Evolutionary conservation across 2,797 vertebrate genomes (phyloP), one percentile per base, ranked within the genome.

Genomic region (Notolabrus celidotus): DNA sequence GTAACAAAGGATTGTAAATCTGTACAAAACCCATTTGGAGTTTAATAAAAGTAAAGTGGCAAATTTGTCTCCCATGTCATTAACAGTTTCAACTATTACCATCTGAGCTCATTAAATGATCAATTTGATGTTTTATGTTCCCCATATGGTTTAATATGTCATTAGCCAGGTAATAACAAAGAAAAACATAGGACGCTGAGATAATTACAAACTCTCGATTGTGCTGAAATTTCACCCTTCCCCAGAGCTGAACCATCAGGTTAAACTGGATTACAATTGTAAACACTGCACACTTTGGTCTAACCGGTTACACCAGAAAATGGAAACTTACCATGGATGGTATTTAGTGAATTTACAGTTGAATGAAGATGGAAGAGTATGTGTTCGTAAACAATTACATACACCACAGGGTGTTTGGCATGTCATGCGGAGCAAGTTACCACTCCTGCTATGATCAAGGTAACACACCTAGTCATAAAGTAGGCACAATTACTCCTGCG

Each of bases 381-480:
- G 10, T 43, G 20, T 22, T 14, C 22, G 25, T 17, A 16, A 23
- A 57, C 47, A 64, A n/a, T 63, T 17, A 69, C 52, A 31, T 33
- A 1, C 54, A 20, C 54, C 23, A 51, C 66, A 14, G 71, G 68
- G 55, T 25, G 69, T 69, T 80, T 50, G 52, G 43, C 2, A 12
- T 47, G 34, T 72, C 66, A 31, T 38, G 67, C 5, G 38, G 62
- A 61, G 72, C 19, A 39, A 42, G 53, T 64, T 56, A 62, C 39
- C 23, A 3, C 29, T 65, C 61, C 57, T 61, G 60, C 77, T 68
- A 47, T 8, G 71, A 86, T 84, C 80, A 82, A 81, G 74, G 67
- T 66, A 80, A 84, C 74, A 59, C 73, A 78, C 66, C 70, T 62
- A 78, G 43, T 82, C 60, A 33, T 85, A 77, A 73, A 83, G 52